Conservation (phyloP, 1,140 invertebrate species). For the Physella acuta region DNA sequence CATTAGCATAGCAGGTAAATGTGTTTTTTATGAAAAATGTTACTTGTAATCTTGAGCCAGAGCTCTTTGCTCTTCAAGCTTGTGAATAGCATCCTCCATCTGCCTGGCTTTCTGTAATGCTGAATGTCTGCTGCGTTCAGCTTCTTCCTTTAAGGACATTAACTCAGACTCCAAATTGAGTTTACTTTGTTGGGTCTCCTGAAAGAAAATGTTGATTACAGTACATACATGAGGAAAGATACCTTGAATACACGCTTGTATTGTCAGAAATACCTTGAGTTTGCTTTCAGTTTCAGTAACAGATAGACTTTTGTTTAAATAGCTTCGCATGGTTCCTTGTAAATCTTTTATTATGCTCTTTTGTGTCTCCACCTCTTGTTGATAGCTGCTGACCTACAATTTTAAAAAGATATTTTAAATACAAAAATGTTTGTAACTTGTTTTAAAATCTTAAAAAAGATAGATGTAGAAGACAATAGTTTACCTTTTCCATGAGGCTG, state of each 20-base stretch:
- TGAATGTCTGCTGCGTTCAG: slow-evolving; percentile 18
- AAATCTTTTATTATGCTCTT: slow-evolving; percentile 20
- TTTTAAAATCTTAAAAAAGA: background rate
- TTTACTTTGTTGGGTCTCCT: slow-evolving; percentile 39
- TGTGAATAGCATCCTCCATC: slow-evolving; percentile 12
- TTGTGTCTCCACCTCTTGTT: slow-evolving; percentile 19
- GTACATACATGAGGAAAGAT: too few species aligned
- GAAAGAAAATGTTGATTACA: too few species aligned
- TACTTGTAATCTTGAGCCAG: slow-evolving; percentile 20
- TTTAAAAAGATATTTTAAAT: too few species aligned
- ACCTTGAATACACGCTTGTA: too few species aligned
- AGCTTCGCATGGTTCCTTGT: slow-evolving; percentile 24
- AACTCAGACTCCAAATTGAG: slow-evolving; percentile 31
- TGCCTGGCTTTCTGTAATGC: slow-evolving; percentile 24
- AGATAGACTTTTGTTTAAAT: slow-evolving; percentile 10
- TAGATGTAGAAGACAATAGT: background rate
- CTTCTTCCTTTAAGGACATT: slow-evolving; percentile 33
- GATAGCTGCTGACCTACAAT: slow-evolving; percentile 18
- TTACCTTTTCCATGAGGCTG: slow-evolving; percentile 25
- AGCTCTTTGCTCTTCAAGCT: slow-evolving; percentile 19
- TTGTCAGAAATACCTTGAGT: slow-evolving; percentile 6
- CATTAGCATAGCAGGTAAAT: too few species aligned
- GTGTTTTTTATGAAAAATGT: background rate
- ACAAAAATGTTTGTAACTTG: background rate
- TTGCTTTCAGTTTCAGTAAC: slow-evolving; percentile 9